Evolutionary conservation across 2,113 vertebrate species (phyloP), one percentile per base, ranked within the genome.

Genomic region (Gallinago paraguaiae): DNA sequence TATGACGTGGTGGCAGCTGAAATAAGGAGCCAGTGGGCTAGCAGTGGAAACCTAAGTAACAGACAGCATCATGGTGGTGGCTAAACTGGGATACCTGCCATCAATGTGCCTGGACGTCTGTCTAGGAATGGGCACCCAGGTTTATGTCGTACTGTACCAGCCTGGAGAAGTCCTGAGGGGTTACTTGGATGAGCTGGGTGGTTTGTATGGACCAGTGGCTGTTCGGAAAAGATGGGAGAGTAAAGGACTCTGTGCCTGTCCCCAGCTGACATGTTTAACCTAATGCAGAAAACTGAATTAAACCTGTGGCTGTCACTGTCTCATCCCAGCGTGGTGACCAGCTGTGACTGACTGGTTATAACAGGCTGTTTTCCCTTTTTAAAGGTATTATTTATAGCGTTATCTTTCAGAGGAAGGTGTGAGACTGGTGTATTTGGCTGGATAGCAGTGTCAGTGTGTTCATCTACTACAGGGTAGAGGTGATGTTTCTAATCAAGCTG

Each of bases 401-500:
- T 93, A 53, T 41, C 51, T 71, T 76, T 45, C 7, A 1, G 81
- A 57, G 53, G n/a, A 13, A 68, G 54, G 48, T 67, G 74, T 51
- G 88, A 72, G 86, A n/a, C n/a, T 45, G 59, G 24, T 56, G 37
- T 46, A 3, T 88, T 85, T 74, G 79, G 10, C 90, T 90, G 71
- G 59, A 37, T n/a, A 79, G 46, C 53, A 78, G 6, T 41, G 70
- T 56, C 80, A 45, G 39, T 63, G 0, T 46, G 57, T 84, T 53
- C 0, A 0, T 60, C 61, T 83, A 2, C 83, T 82, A 2, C 35
- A 53, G 48, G 19, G 22, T 37, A 86, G 67, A 63, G 82, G 72
- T 50, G 72, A 64, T 90, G 53, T 93, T 90, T 92, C 77, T 74
- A 56, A 93, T 93, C 82, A 82, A 82, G 43, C 69, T 80, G 30